A percentile compares a stretch with the other conserved stretches of the same genome.
Evolutionary conservation across 1,140 invertebrate genomes (phyloP).

Genomic region (Drosophila parabipectinata): DNA sequence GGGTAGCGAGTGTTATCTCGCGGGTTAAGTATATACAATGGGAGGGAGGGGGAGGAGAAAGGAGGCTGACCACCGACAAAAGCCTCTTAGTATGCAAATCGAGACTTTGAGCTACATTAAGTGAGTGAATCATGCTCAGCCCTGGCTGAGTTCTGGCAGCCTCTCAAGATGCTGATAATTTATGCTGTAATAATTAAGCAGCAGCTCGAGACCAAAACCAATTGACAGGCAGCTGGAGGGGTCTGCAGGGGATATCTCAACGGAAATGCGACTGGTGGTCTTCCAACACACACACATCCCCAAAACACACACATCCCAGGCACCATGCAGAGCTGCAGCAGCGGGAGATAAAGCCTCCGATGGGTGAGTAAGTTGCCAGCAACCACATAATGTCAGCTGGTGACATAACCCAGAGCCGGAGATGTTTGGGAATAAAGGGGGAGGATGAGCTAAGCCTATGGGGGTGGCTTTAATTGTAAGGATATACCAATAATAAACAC

Average conservation of each 20-base stretch:
- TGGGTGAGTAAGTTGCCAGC: conserved; percentile 8
- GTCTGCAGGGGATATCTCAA: conserved; percentile 13
- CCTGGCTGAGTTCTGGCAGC: conserved; percentile 31
- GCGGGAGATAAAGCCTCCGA: conserved; percentile 11
- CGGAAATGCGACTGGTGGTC: conserved; percentile 34
- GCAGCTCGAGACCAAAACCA: conserved; percentile 32
- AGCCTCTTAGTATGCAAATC: conserved; percentile 80
- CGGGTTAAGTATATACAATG: not conserved
- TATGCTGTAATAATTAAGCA: conserved; percentile 82
- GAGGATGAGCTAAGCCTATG: not conserved
- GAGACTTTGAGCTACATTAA: conserved; percentile 61
- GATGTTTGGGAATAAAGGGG: not conserved
- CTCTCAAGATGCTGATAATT: conserved; percentile 76
- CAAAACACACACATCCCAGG: conserved; percentile 16
- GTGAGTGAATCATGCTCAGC: conserved; percentile 65
- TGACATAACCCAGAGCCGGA: conserved; percentile 35
- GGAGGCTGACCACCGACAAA: conserved; percentile 52
- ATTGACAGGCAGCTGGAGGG: conserved; percentile 58
- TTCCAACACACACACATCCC: conserved; percentile 9
- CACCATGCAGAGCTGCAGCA: conserved; percentile 38
- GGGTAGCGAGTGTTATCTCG: conserved; percentile 58
- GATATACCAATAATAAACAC: not conserved
- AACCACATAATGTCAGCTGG: conserved; percentile 42
- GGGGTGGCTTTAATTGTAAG: not conserved
- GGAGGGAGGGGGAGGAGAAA: not conserved